Evolutionary conservation across 2,888 invertebrate species (phyloP), one percentile per base, ranked within the genome.

Genomic region (Glyphotaelius pellucidus): DNA sequence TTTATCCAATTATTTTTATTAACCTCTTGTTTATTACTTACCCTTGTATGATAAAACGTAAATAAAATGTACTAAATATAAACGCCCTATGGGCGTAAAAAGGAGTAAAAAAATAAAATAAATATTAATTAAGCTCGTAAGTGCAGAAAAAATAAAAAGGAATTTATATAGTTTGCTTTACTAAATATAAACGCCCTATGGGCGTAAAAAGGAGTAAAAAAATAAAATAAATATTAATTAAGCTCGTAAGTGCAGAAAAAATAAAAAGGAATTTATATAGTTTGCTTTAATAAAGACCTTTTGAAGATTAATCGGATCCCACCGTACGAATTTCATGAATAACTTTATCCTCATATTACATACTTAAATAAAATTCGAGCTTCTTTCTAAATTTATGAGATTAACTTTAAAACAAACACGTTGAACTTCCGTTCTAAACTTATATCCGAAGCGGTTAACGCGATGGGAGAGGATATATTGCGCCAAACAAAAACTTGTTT

Each of bases 401-500:
- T 67, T 25, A 67, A 67, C 67, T 67, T 67, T 67, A 67, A 67
- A 67, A 67, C 67, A 67, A 67, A n/a, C 67, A 67, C 25, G 4
- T 67, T 67, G 67, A 67, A n/a, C 67, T 67, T 67, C 25, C 67
- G 67, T n/a, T 67, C 67, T 67, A 67, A 67, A 67, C 9, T 67
- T 67, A 67, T n/a, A n/a, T 67, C 25, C 67, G n/a, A 67, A 67
- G 81, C 81, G 81, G 81, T 32, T 81, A 81, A 32, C 14, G 31
- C 32, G 67, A 67, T n/a, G 67, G 67, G 25, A 67, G 67, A 67
- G 67, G 67, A 67, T 38, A 35, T 87, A 52, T 87, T 31, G 67
- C 67, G 31, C 87, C 32, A 32, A 30, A 52, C 52, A 32, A 87
- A 87, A 67, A 87, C 32, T 87, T 86, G 25, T 67, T 86, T 30